Evolutionary conservation across 2,113 vertebrate genomes (phyloP).

Genomic region (Chionis minor): DNA sequence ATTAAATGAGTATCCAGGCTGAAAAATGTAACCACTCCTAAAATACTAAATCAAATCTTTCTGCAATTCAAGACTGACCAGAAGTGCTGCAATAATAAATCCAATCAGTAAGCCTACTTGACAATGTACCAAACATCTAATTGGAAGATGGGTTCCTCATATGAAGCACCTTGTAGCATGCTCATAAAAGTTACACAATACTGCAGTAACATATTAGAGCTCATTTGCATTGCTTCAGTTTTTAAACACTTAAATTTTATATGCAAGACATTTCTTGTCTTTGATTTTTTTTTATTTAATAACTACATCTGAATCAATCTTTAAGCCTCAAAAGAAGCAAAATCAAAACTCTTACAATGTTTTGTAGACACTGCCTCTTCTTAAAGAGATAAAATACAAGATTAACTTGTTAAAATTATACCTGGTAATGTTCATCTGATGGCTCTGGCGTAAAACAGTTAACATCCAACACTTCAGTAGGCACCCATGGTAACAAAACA

Average conservation of each 20-base stretch:
- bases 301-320: not conserved
- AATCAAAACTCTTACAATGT: not conserved
- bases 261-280: not conserved
- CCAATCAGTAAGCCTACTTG: not conserved
- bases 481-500: constrained; percentile 86
- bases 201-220: not conserved
- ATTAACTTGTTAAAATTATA: constrained; percentile 33
- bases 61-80: not conserved
- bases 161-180: not conserved
- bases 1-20: not conserved
- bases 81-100: not conserved
- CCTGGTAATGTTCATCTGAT: constrained; percentile 85
- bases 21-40: not conserved
- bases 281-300: not conserved
- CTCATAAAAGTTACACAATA: not conserved
- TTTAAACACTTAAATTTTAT: not conserved
- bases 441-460: constrained; percentile 80
- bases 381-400: not conserved
- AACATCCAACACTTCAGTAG: constrained; percentile 73
- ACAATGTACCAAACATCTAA: not conserved
- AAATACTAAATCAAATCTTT: not conserved
- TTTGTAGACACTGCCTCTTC: not conserved
- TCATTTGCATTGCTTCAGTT: not conserved
- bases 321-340: not conserved
- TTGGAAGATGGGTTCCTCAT: not conserved